Evolutionary conservation across 1,140 invertebrate species (phyloP), one percentile per base, ranked within the genome.

Genomic region (Cyclargus thomasi): DNA sequence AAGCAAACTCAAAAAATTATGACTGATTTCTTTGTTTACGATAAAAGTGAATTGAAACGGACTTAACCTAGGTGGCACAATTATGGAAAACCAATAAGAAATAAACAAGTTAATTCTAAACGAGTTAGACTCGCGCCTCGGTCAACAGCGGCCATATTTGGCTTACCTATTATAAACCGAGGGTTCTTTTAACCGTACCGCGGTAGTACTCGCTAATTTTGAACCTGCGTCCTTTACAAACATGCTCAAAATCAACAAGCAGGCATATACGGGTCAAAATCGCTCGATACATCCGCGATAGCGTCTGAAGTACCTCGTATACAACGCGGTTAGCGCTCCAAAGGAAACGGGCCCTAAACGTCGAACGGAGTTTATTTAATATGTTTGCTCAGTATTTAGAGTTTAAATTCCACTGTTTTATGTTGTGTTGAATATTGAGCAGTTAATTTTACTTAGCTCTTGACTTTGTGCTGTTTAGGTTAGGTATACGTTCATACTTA

Each of bases 141-240:
- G 65, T 67, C 65, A 67, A 66, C 65, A 66, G 68, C 69, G 67
- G 65, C 64, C 64, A 68, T 67, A 70, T 73, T 73, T 73, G 53
- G 57, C 70, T 36, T 62, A 55, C 55, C 72, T 70, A 70, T 73
- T 73, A 73, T 66, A 65, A 66, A 21, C 47, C 35, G 16, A 62
- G 59, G 62, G 67, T 59, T 67, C 69, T 73, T 70, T 73, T 73
- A 73, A 64, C 64, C 64, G 55, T 63, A 69, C 76, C 76, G 76
- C 76, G 74, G 76, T 78, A 78, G 76, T 70, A 78, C 72, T 71
- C 70, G 76, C 76, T 78, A 78, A 78, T 78, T 78, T 74, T 36
- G 67, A 74, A 70, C 74, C 69, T 53, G 68, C 70, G 74, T 78
- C 76, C 76, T 78, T 71, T 69, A 72, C 64, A 75, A 77, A 75